phyloP scores from a whole-genome alignment of 2,797 vertebrate genomes.

The Gymnopithys bicolor region DNA sequence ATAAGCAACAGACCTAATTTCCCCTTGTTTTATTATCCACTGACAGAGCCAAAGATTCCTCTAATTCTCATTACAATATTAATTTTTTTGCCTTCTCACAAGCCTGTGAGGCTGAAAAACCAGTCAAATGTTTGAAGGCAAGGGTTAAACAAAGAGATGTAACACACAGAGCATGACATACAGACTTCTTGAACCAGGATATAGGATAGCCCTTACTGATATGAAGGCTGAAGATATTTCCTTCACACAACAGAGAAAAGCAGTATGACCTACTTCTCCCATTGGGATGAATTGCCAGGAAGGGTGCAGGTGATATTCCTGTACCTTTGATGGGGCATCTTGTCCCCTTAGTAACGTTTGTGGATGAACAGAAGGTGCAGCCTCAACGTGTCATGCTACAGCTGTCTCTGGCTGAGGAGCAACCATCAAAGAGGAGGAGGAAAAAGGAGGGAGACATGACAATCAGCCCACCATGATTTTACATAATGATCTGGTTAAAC shows the following conservation, averaged over 20 bases:
- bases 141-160: not conserved
- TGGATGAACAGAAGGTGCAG: not conserved
- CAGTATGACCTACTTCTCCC: not conserved
- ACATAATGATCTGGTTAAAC: not conserved
- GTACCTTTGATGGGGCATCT: not conserved
- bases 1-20: not conserved
- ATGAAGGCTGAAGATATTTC: not conserved
- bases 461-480: not conserved
- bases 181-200: not conserved
- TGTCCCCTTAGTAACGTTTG: not conserved
- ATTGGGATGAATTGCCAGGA: not conserved
- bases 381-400: not conserved
- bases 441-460: not conserved
- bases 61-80: not conserved
- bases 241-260: not conserved
- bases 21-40: not conserved
- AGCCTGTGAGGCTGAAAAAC: not conserved
- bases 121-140: not conserved
- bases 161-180: not conserved
- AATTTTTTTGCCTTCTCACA: not conserved
- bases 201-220: not conserved
- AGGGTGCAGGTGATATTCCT: not conserved
- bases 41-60: not conserved
- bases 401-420: not conserved
- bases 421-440: not conserved